Evolutionary conservation across 1,140 invertebrate genomes (phyloP), one percentile per base, ranked within the genome.

Genomic region (Carcinoscorpius rotundicauda): DNA sequence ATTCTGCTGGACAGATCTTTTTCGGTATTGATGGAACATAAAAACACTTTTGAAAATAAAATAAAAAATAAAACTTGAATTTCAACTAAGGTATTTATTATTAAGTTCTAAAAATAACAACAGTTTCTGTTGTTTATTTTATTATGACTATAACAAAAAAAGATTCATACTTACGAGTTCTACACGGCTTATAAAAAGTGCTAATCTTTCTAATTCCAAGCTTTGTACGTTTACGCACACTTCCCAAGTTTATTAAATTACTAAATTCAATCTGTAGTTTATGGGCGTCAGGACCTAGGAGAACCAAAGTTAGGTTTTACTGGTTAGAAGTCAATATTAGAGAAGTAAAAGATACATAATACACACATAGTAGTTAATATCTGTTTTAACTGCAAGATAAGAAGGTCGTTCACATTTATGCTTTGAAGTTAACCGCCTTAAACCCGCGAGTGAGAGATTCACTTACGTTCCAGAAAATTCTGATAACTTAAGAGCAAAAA

Each of bases 231-330:
- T 58, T 61, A 2, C 59, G 48, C 9, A 73, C 71, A 57, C 68
- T 73, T n/a, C 72, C 73, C 49, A 71, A 66, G 29, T 71, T 72
- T 11, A 73, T 65, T n/a, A 73, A 64, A 66, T 73, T 73, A n/a
- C 66, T 69, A 50, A 73, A 73, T 66, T 73, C 73, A 49, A 67
- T 68, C 63, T 73, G 72, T 4, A 68, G 58, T 29, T 66, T 53
- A 61, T 67, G 61, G 48, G 70, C 71, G 61, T 73, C 70, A 3
- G 64, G 60, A 11, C 69, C 71, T 72, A 59, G 3, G 49, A 67
- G 66, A 51, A 66, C 3, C 52, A 5, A n/a, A 55, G 5, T 29
- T 55, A 48, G 51, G 11, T 6, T 5, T 4, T 55, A 55, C 6
- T 52, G 9, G 50, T 4, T 49, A n/a, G 4, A 63, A 63, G 8